Percentiles rank a stretch among this genome's conserved stretches.
These are phyloP conservation scores for Athalia rosae DNA, from an alignment of 2,888 invertebrate species.

Conservation along the genomic window DNA sequence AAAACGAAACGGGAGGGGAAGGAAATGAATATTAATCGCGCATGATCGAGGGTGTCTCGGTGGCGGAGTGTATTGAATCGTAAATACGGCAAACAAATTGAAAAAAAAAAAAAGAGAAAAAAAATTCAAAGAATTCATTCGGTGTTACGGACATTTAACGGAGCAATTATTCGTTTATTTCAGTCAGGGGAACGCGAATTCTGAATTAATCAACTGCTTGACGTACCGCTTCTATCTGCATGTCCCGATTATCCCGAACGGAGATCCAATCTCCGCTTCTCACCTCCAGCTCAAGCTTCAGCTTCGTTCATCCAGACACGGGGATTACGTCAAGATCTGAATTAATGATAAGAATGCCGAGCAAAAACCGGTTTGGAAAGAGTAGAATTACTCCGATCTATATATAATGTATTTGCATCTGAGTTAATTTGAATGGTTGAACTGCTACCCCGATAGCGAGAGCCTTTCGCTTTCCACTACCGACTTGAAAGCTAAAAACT, in stretches of 20 bases:
- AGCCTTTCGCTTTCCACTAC: background rate
- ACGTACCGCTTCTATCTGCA: conserved; percentile 40
- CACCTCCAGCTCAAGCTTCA: conserved; percentile 5
- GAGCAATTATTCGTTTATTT: conserved; percentile 41
- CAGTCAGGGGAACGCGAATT: background rate
- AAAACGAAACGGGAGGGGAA: no score
- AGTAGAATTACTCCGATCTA: background rate
- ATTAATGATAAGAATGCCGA: conserved; percentile 38
- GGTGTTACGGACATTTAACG: background rate
- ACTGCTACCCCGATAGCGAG: background rate
- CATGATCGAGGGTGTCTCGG: no score
- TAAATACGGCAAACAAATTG: background rate
- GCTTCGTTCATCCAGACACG: conserved; percentile 18
- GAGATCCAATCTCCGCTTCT: conserved; percentile 41
- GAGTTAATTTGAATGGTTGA: background rate
- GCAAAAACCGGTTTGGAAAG: conserved; percentile 7
- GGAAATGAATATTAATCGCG: no score
- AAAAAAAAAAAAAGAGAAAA: background rate
- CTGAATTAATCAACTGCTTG: conserved; percentile 42
- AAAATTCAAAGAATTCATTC: conserved; percentile 7
- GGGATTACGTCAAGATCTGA: conserved; percentile 39
- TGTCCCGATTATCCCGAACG: conserved; percentile 42
- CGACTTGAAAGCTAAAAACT: no score
- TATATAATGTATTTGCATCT: background rate
- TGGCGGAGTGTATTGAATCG: no score